These are phyloP conservation scores for Hystrix brachyura DNA, from an alignment of 2,113 vertebrate genomes.

Conservation along the genomic window DNA sequence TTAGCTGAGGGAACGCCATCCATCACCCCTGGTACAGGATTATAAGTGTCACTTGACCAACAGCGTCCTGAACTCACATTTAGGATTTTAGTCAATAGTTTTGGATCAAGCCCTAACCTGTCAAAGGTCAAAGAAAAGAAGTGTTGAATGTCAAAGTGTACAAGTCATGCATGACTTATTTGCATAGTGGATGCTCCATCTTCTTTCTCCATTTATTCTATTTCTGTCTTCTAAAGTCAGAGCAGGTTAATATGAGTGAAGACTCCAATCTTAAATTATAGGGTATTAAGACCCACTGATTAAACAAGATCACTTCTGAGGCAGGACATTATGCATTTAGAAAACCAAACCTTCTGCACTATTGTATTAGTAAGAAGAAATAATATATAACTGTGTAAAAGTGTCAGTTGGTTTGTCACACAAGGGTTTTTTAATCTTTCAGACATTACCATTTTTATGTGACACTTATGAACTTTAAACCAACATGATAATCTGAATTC, in stretches of 20 bases:
- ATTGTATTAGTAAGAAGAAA: slow-evolving; percentile 61
- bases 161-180: slow-evolving; percentile 87
- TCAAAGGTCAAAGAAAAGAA: slow-evolving; percentile 90
- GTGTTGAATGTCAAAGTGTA: slow-evolving; percentile 88
- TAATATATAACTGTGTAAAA: slow-evolving; percentile 68
- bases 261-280: slow-evolving; percentile 85
- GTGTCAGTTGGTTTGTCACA: slow-evolving; percentile 61
- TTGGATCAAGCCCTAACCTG: slow-evolving; percentile 99
- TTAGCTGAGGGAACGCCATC: slow-evolving; percentile 98
- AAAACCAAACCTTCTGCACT: slow-evolving; percentile 60
- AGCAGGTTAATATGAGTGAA: slow-evolving; percentile 91
- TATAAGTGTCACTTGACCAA: slow-evolving; percentile 99
- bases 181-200: slow-evolving; percentile 76
- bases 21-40: slow-evolving; percentile 99
- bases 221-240: slow-evolving; percentile 86
- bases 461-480: slow-evolving; percentile 71
- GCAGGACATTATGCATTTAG: slow-evolving; percentile 62
- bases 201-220: slow-evolving; percentile 87
- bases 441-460: slow-evolving; percentile 29
- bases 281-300: slow-evolving; percentile 81
- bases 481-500: slow-evolving; percentile 69
- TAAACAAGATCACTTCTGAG: slow-evolving; percentile 76
- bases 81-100: slow-evolving; percentile 97
- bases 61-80: slow-evolving; percentile 99
- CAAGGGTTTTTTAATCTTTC: slow-evolving; percentile 50